Evolutionary conservation across 2,888 invertebrate species (phyloP).

Genomic region (Acanthosepion pharaonis): DNA sequence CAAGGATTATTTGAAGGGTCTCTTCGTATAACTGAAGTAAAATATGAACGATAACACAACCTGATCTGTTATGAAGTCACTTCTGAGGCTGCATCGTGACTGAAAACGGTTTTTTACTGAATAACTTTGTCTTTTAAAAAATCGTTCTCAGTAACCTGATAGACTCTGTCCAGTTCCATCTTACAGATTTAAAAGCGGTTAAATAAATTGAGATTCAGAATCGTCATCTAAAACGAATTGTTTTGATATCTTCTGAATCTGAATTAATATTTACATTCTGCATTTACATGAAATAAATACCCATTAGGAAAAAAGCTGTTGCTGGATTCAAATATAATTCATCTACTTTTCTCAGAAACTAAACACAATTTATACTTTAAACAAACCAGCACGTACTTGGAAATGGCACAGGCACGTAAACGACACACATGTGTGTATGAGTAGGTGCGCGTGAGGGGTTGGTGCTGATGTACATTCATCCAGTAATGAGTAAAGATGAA

Average conservation of each 20-base stretch:
- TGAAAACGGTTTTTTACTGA: too few species aligned
- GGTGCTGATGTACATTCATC: not conserved
- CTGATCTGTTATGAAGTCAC: too few species aligned
- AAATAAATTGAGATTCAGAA: not conserved
- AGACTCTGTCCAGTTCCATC: too few species aligned
- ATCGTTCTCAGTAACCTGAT: too few species aligned
- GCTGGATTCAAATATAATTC: not conserved
- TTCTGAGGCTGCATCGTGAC: too few species aligned
- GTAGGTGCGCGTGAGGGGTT: not conserved
- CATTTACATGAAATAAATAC: not conserved
- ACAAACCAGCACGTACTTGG: not conserved
- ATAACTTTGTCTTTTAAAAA: too few species aligned
- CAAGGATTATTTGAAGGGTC: too few species aligned
- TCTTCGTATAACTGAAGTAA: too few species aligned
- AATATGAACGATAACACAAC: too few species aligned
- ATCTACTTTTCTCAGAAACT: not conserved
- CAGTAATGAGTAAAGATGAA: not conserved
- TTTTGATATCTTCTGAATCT: not conserved
- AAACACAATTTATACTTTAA: constrained; percentile 23
- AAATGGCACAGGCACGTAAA: not conserved
- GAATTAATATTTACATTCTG: constrained; percentile 22
- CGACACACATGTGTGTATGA: not conserved
- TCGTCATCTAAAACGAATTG: not conserved
- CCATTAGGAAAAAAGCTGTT: not conserved
- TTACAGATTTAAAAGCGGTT: too few species aligned